Percentiles rank a stretch among this genome's conserved stretches.
phyloP scores from a whole-genome alignment of 1,140 invertebrate species.

The Anthonomus grandis region DNA sequence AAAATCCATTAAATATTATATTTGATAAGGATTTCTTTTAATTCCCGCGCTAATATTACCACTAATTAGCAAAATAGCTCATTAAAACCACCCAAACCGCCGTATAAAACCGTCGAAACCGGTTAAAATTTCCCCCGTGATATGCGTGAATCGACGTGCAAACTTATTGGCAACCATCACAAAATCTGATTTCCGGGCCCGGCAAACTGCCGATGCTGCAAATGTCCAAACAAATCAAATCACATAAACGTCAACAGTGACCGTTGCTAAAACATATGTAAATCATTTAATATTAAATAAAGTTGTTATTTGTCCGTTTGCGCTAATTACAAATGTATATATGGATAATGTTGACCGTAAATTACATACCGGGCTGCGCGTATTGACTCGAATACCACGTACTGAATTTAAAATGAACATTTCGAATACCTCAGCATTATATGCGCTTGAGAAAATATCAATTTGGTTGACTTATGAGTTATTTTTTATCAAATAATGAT shows the following conservation, averaged over 20 bases:
- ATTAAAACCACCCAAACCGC: neutral
- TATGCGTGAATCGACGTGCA: neutral
- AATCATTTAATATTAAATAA: constrained; percentile 20
- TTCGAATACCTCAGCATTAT: too few species aligned
- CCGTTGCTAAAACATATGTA: constrained; percentile 15
- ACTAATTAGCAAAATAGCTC: neutral
- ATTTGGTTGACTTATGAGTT: too few species aligned
- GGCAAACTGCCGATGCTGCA: constrained; percentile 17
- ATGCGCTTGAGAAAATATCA: too few species aligned
- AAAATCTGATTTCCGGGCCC: constrained; percentile 5
- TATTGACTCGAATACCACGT: too few species aligned
- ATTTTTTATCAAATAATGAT: too few species aligned
- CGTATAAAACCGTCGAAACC: neutral
- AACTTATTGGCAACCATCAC: neutral
- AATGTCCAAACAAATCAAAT: constrained; percentile 19
- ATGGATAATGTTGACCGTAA: constrained; percentile 1
- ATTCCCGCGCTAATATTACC: neutral
- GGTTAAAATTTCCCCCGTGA: too few species aligned
- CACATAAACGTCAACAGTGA: constrained; percentile 18
- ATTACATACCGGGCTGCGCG: constrained; percentile 4
- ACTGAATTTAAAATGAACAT: too few species aligned
- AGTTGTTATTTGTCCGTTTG: constrained; percentile 15
- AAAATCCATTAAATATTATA: too few species aligned
- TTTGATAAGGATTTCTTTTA: neutral
- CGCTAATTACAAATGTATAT: constrained; percentile 15